Percentiles rank a stretch among this genome's conserved stretches.
phyloP scores from a whole-genome alignment of 2,888 invertebrate species.

The Eilema depressum region DNA sequence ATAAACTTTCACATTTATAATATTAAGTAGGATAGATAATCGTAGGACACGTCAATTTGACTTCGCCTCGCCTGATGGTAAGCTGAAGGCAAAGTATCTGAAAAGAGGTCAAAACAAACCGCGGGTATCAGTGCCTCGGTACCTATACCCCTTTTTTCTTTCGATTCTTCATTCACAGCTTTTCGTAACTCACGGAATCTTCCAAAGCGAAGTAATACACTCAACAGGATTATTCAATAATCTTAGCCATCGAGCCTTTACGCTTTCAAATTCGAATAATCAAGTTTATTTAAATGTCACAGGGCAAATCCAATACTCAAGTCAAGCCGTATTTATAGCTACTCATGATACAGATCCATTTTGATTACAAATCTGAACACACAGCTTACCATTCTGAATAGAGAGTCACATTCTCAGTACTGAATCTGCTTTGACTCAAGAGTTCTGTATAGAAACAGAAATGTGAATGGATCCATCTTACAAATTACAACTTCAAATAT shows the following conservation, averaged over 20 bases:
- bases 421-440: slow-evolving; percentile 6
- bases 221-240: neutral
- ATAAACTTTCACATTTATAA: too few relatives aligned
- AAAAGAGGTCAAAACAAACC: too few relatives aligned
- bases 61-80: too few relatives aligned
- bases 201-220: neutral
- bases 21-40: too few relatives aligned
- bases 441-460: neutral
- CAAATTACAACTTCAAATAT: neutral
- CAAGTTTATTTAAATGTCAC: neutral
- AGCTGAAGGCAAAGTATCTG: too few relatives aligned
- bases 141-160: neutral
- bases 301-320: neutral
- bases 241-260: neutral
- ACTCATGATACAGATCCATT: neutral
- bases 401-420: neutral
- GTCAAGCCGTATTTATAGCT: neutral
- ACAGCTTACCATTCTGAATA: neutral
- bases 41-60: too few relatives aligned
- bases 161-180: neutral
- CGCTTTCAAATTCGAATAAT: neutral
- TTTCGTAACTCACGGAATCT: neutral
- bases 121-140: too few relatives aligned
- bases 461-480: neutral
- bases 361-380: slow-evolving; percentile 7